These are phyloP conservation scores for Spodoptera litura DNA, from an alignment of 1,140 invertebrate species.

Conservation along the genomic window DNA sequence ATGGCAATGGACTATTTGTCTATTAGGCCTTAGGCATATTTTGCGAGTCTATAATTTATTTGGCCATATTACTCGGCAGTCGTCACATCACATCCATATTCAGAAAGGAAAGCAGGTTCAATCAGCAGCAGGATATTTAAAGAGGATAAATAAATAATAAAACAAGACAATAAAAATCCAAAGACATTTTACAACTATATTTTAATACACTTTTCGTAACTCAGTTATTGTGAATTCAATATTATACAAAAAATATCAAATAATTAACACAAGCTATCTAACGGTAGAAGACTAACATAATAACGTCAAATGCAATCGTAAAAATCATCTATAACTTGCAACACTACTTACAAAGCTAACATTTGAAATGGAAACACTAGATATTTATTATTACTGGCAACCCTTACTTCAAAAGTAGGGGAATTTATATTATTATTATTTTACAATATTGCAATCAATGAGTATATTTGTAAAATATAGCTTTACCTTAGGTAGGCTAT, in stretches of 20 bases:
- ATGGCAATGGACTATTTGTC: too few relatives aligned
- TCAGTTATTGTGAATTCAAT: slow-evolving; percentile 74
- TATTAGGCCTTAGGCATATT: too few relatives aligned
- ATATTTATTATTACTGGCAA: too few relatives aligned
- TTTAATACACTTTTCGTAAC: slow-evolving; percentile 79
- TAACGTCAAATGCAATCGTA: slow-evolving; percentile 58
- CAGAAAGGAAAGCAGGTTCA: too few relatives aligned
- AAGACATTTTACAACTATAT: slow-evolving; percentile 74
- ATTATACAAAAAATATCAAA: slow-evolving; percentile 78
- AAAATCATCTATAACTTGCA: slow-evolving; percentile 40
- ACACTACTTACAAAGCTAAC: slow-evolving; percentile 26
- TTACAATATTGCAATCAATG: too few relatives aligned
- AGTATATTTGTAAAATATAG: too few relatives aligned
- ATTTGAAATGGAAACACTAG: slow-evolving; percentile 11
- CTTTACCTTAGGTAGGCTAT: too few relatives aligned
- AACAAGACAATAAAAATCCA: slow-evolving; percentile 28
- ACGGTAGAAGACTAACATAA: slow-evolving; percentile 55
- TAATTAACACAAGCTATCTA: slow-evolving; percentile 71
- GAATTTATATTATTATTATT: background rate
- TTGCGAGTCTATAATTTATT: too few relatives aligned
- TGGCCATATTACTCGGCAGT: too few relatives aligned
- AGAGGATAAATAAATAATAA: background rate
- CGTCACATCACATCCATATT: too few relatives aligned
- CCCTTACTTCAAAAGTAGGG: background rate
- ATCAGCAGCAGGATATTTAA: too few relatives aligned